phyloP scores from a whole-genome alignment of 2,113 vertebrate genomes.

The Psammodynastes pulverulentus region DNA sequence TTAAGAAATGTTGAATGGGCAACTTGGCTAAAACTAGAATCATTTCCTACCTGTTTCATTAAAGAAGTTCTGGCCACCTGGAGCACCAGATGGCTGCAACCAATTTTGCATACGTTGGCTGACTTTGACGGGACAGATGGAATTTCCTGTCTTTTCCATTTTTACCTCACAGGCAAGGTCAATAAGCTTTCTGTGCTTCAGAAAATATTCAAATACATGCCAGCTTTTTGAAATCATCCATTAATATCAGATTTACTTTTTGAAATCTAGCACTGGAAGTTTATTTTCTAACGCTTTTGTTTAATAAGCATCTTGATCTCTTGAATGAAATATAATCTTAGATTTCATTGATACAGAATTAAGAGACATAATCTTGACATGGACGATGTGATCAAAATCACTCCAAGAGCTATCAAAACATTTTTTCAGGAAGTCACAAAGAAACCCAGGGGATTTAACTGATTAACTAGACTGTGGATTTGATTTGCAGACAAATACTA shows the following conservation, averaged over 20 bases:
- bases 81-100: constrained; percentile 64
- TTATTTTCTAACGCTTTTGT: constrained; percentile 22
- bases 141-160: constrained; percentile 25
- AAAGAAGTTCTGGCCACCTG: constrained; percentile 60
- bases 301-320: constrained; percentile 25
- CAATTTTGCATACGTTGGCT: constrained; percentile 58
- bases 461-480: neutral
- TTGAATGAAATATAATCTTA: constrained; percentile 48
- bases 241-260: constrained; percentile 30
- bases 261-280: neutral
- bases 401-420: neutral
- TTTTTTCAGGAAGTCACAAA: neutral
- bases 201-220: constrained; percentile 29
- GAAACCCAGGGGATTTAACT: neutral
- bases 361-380: neutral
- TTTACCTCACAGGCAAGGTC: constrained; percentile 49
- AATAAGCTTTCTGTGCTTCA: constrained; percentile 44
- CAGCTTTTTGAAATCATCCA: constrained; percentile 29
- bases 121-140: constrained; percentile 64
- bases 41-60: constrained; percentile 50
- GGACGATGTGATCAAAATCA: neutral
- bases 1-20: neutral
- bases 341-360: neutral
- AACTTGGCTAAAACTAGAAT: constrained; percentile 6
- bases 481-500: neutral